Base-by-base conservation (phyloP, 2,797 vertebrate genomes). In the Poeciliopsis infans region DNA sequence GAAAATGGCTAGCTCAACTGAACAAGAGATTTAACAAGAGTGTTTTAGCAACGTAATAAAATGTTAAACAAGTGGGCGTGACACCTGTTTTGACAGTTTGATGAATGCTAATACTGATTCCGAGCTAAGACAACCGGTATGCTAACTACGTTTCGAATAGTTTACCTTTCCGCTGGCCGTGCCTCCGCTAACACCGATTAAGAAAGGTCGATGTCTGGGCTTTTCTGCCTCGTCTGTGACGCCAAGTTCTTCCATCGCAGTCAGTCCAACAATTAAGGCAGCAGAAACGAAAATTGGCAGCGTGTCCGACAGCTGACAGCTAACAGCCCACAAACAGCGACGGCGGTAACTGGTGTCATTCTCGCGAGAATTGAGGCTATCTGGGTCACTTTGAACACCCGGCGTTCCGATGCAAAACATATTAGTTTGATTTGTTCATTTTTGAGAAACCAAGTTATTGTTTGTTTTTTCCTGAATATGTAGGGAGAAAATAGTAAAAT, bases 131-230 rank as follows among this genome's bases (percentile, higher is more conserved):
- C 79, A 80, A 7, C 23, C 16, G 25, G 20, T 49, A 75, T 77
- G 84, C 74, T 79, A 87, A 84, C 12, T 53, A 2, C 31, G 16
- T 72, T 25, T 45, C 61, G 36, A 33, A 18, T 2, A 1, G 68
- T 81, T 82, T 80, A 98, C 97, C 97, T 98, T 98, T n/a, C 97
- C 97, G 81, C 97, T 98, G 57, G 97, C 97, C 0, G 97, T 99
- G 86, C 97, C 98, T 74, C 98, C 97, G 89, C 97, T 98, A 45
- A 98, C 97, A 0, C 98, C 98, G 72, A 99, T 98, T 2, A 99
- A 91, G 86, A 98, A 98, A 4, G 98, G 97, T 23, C 92, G 89
- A 47, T 97, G 96, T 43, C 93, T 95, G 10, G 96, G 95, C 20
- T 96, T 95, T 75, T 97, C 97, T 0, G 78, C 68, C 41, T 97